Base-by-base conservation (phyloP, 1,140 invertebrate species). In the Heliconius hewitsoni region DNA sequence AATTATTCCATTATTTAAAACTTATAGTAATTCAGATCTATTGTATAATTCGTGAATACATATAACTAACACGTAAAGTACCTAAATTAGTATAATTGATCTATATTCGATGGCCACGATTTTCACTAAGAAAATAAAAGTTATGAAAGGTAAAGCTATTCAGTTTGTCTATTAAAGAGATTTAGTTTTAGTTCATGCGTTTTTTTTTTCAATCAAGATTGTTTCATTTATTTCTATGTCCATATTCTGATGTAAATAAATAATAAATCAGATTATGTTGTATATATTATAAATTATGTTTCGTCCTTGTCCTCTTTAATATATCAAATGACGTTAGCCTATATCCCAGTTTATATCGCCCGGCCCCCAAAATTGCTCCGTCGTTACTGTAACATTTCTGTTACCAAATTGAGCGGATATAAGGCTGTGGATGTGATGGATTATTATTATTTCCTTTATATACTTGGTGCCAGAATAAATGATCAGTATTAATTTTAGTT, bases 351-450 rank as follows among this genome's bases (percentile, higher is more conserved):
- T 79, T 79, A 79, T 77, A 79, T 77, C 72, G 74, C 66, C 73
- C 75, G 71, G 74, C 52, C 42, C 74, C 73, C 46, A 76, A 74
- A 82, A 82, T 82, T 60, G 76, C 76, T 66, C 77, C 52, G 73
- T 78, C 73, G 50, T 81, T 76, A 81, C 60, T 52, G 71, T 81
- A 79, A 79, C 75, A 73, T 81, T 77, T 77, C 71, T 81, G 79
- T 81, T 81, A 81, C 78, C 76, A 81, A 81, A 81, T 81, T 78
- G 73, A 73, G 73, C 80, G 80, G 73, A 74, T 66, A 78, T 81
- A 81, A 78, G 46, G 70, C 80, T 75, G 57, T 77, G 77, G 73
- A 60, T 78, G 39, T 70, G 73, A 81, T 81, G 73, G 76, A 66
- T 74, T 78, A 78, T 66, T 66, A 66, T 81, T 77, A 77, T 77